Percentiles rank a stretch among this genome's conserved stretches.
Conservation (phyloP, 2,113 vertebrate genomes). For the Hemicordylus capensis region DNA sequence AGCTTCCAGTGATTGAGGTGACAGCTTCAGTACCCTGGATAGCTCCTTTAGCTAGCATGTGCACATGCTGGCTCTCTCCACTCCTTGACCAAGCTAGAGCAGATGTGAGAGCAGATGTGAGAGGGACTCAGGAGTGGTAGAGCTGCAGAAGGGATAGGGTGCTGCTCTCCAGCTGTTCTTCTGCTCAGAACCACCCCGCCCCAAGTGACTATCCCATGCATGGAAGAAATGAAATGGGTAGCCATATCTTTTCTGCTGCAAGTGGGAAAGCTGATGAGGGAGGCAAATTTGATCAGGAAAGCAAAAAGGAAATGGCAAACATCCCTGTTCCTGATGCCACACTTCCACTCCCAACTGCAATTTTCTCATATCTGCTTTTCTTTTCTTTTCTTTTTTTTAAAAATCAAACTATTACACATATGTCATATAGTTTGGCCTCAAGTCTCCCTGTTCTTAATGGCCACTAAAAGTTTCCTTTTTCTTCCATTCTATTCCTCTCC, state of each 20-base stretch:
- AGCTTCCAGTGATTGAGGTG: neutral
- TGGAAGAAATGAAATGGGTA: neutral
- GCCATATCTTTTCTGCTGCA: neutral
- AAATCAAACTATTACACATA: neutral
- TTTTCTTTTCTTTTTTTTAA: no score
- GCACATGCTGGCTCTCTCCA: neutral
- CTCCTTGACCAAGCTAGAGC: neutral
- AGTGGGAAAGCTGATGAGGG: neutral
- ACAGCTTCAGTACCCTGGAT: neutral
- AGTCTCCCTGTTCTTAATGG: neutral
- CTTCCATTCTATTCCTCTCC: neutral
- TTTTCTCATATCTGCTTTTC: neutral
- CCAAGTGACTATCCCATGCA: neutral
- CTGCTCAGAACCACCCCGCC: neutral
- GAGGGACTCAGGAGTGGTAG: conserved; percentile 44
- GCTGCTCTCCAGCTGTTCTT: neutral
- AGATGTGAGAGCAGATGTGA: neutral
- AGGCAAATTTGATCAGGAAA: neutral
- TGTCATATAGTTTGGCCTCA: neutral
- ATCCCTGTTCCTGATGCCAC: neutral
- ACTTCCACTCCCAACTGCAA: neutral
- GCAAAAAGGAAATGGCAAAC: neutral
- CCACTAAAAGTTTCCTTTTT: neutral
- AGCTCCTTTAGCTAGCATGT: neutral
- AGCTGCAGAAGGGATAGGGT: neutral